Percentiles rank a stretch among this genome's conserved stretches.
These are phyloP conservation scores for Buphagus erythrorhynchus DNA, from an alignment of 2,797 vertebrate genomes.

Conservation along the genomic window DNA sequence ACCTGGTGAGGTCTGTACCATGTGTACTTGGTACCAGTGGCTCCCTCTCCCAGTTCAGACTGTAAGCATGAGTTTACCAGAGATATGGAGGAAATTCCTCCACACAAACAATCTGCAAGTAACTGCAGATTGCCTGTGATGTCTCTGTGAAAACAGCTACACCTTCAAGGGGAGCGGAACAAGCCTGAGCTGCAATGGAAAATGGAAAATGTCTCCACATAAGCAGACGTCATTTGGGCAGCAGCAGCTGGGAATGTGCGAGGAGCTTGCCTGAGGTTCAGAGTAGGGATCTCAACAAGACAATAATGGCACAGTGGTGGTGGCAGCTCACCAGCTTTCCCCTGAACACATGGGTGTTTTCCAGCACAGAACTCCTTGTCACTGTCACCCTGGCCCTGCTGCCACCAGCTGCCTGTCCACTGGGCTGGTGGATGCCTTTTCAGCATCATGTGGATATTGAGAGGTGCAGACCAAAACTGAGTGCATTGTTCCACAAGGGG, in stretches of 20 bases:
- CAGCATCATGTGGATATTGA: not conserved
- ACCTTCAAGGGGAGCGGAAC: not conserved
- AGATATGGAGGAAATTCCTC: not conserved
- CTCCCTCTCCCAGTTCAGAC: not conserved
- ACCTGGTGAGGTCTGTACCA: not conserved
- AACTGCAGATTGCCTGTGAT: not conserved
- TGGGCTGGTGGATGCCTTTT: not conserved
- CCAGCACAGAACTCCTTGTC: not conserved
- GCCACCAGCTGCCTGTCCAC: not conserved
- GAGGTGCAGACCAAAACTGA: not conserved
- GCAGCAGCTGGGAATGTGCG: rapidly evolving
- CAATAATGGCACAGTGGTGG: rapidly evolving
- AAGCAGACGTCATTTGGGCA: not conserved
- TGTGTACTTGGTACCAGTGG: not conserved
- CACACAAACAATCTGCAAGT: not conserved
- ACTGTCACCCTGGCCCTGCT: not conserved
- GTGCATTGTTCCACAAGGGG: not conserved
- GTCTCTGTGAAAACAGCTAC: not conserved
- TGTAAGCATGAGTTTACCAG: not conserved
- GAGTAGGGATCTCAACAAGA: not conserved
- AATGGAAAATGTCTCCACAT: not conserved
- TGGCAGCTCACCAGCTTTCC: not conserved
- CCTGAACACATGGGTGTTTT: rapidly evolving
- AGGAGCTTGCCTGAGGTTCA: not conserved
- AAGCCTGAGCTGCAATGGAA: not conserved